Percentiles rank a stretch among this genome's conserved stretches.
Conservation (phyloP, 2,113 vertebrate genomes). For the Propithecus coquereli region DNA sequence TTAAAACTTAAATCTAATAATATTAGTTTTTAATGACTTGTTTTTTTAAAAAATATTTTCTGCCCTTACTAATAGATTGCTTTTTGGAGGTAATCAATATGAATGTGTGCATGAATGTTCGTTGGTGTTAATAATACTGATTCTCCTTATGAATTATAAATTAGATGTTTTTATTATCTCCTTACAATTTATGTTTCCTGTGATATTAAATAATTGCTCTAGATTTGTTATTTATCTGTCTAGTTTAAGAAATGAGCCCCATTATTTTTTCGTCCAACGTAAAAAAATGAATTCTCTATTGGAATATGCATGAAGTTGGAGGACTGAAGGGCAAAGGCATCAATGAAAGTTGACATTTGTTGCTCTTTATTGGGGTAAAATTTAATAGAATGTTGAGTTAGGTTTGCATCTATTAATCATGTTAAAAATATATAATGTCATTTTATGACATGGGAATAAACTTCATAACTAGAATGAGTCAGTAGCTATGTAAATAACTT, state of each 20-base stretch:
- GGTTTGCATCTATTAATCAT: conserved; percentile 23
- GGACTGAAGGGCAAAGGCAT: not conserved
- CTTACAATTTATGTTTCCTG: not conserved
- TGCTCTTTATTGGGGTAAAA: conserved; percentile 9
- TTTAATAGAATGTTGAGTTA: conserved; percentile 24
- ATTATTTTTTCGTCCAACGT: not conserved
- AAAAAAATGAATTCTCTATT: not conserved
- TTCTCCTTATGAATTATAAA: not conserved
- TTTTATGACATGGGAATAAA: not conserved
- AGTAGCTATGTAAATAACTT: not conserved
- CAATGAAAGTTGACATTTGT: not conserved
- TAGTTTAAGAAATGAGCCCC: not conserved
- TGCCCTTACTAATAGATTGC: not conserved
- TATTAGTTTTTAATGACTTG: conserved; percentile 6
- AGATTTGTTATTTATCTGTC: conserved; percentile 20
- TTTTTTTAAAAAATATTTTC: not conserved
- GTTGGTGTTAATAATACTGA: conserved; percentile 27
- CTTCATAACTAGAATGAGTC: not conserved
- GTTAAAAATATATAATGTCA: not conserved
- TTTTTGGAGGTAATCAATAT: not conserved
- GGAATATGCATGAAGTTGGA: not conserved
- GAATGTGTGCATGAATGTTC: not conserved
- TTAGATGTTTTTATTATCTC: not conserved
- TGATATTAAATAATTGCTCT: conserved; percentile 3
- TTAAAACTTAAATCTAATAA: not conserved